Evolutionary conservation across 2,797 vertebrate species (phyloP).

Genomic region (Platyrinchus mystaceus): DNA sequence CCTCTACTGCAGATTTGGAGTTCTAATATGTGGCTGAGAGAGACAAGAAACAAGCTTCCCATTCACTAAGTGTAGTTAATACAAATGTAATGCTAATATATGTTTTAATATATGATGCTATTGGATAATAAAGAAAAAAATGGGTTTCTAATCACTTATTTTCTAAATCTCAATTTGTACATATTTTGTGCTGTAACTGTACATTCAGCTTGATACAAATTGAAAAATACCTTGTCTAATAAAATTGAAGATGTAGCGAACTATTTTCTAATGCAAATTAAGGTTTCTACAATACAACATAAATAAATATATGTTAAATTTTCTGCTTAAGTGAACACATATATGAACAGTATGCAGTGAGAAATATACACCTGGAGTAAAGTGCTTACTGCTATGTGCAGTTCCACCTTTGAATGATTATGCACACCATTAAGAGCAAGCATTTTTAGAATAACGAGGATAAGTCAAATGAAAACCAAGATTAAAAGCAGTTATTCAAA

Average conservation of each 20-base stretch:
- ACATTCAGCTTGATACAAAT: not conserved
- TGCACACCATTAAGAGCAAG: not conserved
- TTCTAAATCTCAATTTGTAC: not conserved
- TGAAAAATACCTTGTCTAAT: not conserved
- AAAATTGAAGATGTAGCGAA: not conserved
- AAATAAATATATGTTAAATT: not conserved
- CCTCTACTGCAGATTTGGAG: not conserved
- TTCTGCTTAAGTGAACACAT: not conserved
- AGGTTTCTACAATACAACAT: not conserved
- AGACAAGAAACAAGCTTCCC: not conserved
- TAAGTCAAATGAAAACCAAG: slow-evolving; percentile 5
- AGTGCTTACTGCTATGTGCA: not conserved
- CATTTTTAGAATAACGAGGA: slow-evolving; percentile 13
- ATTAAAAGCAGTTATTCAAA: slow-evolving; percentile 21
- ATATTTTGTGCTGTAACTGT: not conserved
- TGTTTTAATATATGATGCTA: not conserved
- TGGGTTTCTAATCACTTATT: not conserved
- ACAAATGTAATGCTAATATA: not conserved
- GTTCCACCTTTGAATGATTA: not conserved
- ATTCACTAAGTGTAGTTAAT: not conserved
- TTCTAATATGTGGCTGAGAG: not conserved
- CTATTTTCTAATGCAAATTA: not conserved
- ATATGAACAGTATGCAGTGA: not conserved
- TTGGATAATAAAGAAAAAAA: not conserved
- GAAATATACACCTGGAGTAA: not conserved